Conservation (phyloP, 2,888 invertebrate species). For the Girardia tigrina region DNA sequence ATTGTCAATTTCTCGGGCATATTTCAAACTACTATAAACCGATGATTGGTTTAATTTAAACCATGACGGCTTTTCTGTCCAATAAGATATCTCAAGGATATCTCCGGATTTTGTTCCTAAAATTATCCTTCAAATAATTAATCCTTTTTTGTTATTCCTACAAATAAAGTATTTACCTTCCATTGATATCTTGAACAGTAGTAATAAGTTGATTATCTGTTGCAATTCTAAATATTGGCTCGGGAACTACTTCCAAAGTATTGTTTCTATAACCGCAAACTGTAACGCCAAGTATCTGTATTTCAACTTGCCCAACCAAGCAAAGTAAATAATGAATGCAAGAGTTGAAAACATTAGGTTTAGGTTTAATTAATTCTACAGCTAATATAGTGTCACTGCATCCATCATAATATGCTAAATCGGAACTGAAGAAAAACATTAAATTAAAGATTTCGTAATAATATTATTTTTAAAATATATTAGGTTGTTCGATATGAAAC, state of each 20-base stretch:
- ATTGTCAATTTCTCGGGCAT: neutral
- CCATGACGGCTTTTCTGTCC: constrained; percentile 25
- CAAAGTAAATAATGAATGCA: constrained; percentile 79
- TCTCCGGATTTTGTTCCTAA: constrained; percentile 32
- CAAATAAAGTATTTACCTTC: neutral
- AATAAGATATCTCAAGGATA: constrained; percentile 32
- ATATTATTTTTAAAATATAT: no score
- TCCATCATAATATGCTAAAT: constrained; percentile 90
- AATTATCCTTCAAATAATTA: constrained; percentile 13
- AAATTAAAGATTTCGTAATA: no score
- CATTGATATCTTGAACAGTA: neutral
- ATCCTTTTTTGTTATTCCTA: neutral
- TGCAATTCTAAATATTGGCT: constrained; percentile 78
- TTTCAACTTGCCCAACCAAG: constrained; percentile 82
- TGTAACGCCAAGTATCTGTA: constrained; percentile 68
- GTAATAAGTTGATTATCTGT: constrained; percentile 54
- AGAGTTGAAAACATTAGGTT: constrained; percentile 70
- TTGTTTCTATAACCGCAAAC: neutral
- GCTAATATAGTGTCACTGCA: constrained; percentile 80
- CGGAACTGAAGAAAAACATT: constrained; percentile 65
- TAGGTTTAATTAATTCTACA: constrained; percentile 73
- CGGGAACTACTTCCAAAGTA: constrained; percentile 70
- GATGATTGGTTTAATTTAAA: constrained; percentile 25
- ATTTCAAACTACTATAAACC: constrained; percentile 63
- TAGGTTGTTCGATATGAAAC: no score